Conservation (phyloP, 2,888 invertebrate species). For the Aphodius sticticus region DNA sequence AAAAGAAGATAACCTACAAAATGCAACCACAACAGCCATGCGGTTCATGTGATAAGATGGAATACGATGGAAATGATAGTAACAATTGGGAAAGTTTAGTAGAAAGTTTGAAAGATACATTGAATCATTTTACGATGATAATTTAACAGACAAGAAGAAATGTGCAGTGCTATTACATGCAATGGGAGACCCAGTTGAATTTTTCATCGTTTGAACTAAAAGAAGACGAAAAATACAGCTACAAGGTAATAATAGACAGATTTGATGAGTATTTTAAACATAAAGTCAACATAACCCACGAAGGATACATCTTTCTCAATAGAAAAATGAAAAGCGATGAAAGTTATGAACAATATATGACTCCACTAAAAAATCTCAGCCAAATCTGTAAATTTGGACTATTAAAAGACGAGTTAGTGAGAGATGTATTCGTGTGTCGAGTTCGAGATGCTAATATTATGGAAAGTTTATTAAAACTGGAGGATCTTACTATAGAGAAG, state of each 20-base stretch:
- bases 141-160: slow-evolving; percentile 6
- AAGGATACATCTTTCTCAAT: slow-evolving; percentile 20
- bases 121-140: neutral
- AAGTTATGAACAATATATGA: slow-evolving; percentile 13
- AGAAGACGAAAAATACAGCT: neutral
- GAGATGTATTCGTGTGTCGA: neutral
- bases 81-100: neutral
- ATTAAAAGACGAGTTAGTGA: neutral
- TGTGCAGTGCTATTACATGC: neutral
- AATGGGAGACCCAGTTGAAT: neutral
- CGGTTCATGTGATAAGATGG: neutral
- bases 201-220: neutral
- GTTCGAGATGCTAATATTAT: neutral
- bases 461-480: neutral
- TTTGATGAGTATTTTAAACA: neutral
- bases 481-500: no score
- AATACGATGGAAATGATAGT: neutral
- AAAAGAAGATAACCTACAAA: no score
- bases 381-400: neutral
- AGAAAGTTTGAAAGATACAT: slow-evolving; percentile 4
- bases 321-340: neutral
- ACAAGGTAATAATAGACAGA: neutral
- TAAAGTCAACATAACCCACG: slow-evolving; percentile 12
- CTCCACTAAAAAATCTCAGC: slow-evolving; percentile 7
- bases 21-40: no score